Percentiles rank a stretch among this genome's conserved stretches.
Conservation (phyloP, 2,113 vertebrate genomes). For the Hemiscyllium ocellatum region DNA sequence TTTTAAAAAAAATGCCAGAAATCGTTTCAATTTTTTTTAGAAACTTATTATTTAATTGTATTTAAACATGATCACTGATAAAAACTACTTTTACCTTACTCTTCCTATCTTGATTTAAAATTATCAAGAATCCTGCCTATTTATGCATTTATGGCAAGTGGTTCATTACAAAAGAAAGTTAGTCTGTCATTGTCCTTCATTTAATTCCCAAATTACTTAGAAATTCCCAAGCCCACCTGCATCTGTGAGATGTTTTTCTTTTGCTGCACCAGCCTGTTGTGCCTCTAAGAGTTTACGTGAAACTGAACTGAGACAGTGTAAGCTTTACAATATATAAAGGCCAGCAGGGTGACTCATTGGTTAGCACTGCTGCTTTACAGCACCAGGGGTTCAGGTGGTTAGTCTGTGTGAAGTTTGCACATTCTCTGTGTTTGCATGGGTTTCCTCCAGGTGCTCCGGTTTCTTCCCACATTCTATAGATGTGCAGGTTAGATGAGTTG, state of each 20-base stretch:
- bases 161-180: background rate
- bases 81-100: background rate
- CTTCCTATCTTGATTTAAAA: background rate
- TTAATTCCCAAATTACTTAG: background rate
- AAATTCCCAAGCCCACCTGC: background rate
- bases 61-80: background rate
- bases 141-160: background rate
- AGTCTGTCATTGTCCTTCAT: no score
- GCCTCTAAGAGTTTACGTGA: background rate
- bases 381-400: no score
- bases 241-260: background rate
- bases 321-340: background rate
- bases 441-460: no score
- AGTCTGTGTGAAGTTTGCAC: no score
- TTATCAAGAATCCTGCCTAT: background rate
- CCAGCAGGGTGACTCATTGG: no score
- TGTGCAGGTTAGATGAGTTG: no score
- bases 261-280: background rate
- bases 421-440: no score
- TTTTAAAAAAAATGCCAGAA: background rate
- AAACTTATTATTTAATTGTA: background rate
- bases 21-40: background rate
- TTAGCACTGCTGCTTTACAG: no score
- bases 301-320: background rate
- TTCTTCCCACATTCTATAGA: no score